Evolutionary conservation across 2,797 vertebrate species (phyloP).

Genomic region (Lepus townsendii): DNA sequence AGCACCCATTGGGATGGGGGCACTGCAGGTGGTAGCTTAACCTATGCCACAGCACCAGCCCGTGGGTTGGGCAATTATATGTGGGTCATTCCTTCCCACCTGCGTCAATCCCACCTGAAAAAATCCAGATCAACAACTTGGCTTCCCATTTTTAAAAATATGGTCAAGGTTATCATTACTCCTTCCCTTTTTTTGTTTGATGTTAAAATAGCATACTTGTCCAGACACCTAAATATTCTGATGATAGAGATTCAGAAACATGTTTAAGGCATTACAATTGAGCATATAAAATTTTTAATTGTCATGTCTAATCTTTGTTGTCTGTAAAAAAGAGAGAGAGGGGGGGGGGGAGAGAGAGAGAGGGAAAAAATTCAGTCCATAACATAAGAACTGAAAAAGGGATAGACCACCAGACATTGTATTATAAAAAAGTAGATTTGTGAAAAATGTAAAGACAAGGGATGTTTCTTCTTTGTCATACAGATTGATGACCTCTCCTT

Average conservation of each 20-base stretch:
- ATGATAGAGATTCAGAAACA: constrained; percentile 57
- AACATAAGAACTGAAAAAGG: neutral
- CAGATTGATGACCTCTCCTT: neutral
- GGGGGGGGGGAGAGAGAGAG: neutral
- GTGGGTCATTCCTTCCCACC: neutral
- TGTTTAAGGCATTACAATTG: neutral
- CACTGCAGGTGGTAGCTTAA: too few relatives aligned
- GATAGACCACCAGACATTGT: neutral
- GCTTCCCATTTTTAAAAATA: neutral
- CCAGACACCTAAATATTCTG: neutral
- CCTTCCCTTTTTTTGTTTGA: constrained; percentile 7
- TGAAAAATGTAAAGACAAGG: neutral
- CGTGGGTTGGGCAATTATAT: neutral
- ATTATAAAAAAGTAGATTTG: constrained; percentile 30
- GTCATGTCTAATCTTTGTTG: constrained; percentile 3
- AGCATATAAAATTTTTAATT: constrained; percentile 40
- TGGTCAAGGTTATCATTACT: constrained; percentile 2
- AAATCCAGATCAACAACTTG: neutral
- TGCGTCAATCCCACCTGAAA: neutral
- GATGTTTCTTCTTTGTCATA: neutral
- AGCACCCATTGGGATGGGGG: too few relatives aligned
- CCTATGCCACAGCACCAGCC: too few relatives aligned
- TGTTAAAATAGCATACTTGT: constrained; percentile 6
- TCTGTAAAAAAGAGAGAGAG: neutral
- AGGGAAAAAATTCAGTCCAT: neutral